Conservation (phyloP, 2,797 vertebrate genomes). For the Melanogrammus aeglefinus region DNA sequence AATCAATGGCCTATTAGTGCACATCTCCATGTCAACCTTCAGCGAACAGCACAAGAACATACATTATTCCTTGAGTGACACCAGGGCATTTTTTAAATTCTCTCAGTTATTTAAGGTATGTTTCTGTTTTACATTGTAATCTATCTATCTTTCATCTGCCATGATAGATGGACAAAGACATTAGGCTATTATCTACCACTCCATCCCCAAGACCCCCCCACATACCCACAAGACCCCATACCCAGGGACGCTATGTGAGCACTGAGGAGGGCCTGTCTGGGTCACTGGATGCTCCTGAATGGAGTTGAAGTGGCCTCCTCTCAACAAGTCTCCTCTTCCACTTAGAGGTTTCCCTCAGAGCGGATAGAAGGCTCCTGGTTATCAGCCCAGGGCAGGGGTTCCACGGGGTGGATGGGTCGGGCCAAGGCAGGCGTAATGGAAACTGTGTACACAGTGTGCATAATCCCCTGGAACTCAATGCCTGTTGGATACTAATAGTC, state of each 20-base stretch:
- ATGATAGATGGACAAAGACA: neutral
- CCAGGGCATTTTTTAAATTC: slow-evolving; percentile 23
- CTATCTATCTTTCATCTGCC: neutral
- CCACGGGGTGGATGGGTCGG: neutral
- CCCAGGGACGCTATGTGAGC: neutral
- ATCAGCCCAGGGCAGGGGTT: neutral
- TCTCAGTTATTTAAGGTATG: slow-evolving; percentile 12
- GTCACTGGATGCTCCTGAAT: slow-evolving; percentile 5
- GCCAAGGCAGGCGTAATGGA: neutral
- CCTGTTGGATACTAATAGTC: slow-evolving; percentile 3
- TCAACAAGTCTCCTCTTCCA: slow-evolving; percentile 14
- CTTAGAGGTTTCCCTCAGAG: slow-evolving; percentile 1
- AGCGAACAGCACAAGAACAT: neutral
- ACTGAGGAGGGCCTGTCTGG: slow-evolving; percentile 1
- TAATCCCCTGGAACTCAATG: slow-evolving; percentile 9
- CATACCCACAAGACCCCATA: neutral
- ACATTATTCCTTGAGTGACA: slow-evolving; percentile 6
- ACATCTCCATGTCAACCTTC: slow-evolving; percentile 4
- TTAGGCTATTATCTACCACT: slow-evolving; percentile 3
- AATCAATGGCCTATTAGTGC: slow-evolving; percentile 9
- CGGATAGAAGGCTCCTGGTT: slow-evolving; percentile 3
- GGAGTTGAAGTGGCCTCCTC: slow-evolving; percentile 13
- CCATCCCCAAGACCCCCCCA: neutral
- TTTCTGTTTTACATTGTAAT: slow-evolving; percentile 6
- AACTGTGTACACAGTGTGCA: slow-evolving; percentile 4